phyloP scores from a whole-genome alignment of 2,113 vertebrate species.

The Trematomus loennbergii region DNA sequence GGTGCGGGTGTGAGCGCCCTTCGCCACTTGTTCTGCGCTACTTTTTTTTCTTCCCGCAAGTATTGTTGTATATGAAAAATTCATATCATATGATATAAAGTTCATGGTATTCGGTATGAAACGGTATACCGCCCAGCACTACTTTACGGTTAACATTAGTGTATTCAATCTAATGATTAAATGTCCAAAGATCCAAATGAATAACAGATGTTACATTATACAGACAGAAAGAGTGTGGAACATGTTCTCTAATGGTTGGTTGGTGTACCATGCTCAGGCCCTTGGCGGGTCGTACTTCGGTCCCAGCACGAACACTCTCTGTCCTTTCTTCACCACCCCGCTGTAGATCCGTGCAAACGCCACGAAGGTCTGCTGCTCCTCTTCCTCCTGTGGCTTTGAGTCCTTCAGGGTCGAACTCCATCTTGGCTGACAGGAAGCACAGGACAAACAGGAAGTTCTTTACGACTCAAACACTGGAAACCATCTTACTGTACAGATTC shows the following conservation, averaged over 20 bases:
- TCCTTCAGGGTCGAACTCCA: constrained; percentile 60
- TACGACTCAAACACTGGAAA: background rate
- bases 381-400: constrained; percentile 75
- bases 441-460: background rate
- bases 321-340: constrained; percentile 87
- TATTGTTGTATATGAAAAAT: no score
- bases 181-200: background rate
- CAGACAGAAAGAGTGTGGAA: background rate
- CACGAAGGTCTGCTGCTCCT: constrained; percentile 86
- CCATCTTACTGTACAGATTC: background rate
- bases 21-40: no score
- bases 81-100: no score
- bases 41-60: no score
- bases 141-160: background rate
- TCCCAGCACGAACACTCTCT: constrained; percentile 91
- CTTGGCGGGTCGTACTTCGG: constrained; percentile 92
- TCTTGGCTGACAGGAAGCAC: constrained; percentile 54
- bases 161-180: background rate
- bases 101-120: no score
- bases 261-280: constrained; percentile 73
- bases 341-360: constrained; percentile 97
- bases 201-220: background rate
- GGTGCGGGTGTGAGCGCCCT: no score
- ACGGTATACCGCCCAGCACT: no score
- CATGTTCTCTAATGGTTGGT: background rate